Percentiles rank a stretch among this genome's conserved stretches.
phyloP scores from a whole-genome alignment of 2,113 vertebrate species.

The Hyperopisus bebe region DNA sequence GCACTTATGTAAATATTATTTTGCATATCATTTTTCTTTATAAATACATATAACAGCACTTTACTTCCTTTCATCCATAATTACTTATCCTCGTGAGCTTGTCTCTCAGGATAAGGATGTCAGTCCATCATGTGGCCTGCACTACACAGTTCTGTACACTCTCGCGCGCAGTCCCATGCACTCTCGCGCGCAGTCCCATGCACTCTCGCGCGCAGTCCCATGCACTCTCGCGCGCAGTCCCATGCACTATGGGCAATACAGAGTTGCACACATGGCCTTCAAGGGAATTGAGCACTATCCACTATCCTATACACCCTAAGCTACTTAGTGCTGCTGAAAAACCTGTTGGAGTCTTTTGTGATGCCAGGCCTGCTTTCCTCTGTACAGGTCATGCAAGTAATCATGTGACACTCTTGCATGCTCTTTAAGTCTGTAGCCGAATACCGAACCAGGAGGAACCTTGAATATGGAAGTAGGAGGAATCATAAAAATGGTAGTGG shows the following conservation, averaged over 20 bases:
- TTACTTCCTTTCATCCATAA: background rate
- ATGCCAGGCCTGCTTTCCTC: background rate
- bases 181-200: background rate
- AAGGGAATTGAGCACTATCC: background rate
- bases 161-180: background rate
- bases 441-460: background rate
- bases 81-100: background rate
- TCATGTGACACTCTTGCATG: background rate
- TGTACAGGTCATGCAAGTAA: background rate
- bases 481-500: no score
- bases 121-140: background rate
- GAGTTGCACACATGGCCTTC: background rate
- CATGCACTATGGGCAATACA: background rate
- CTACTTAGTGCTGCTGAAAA: background rate
- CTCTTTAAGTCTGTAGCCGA: background rate
- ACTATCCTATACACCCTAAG: background rate
- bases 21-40: background rate
- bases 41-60: background rate
- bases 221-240: background rate
- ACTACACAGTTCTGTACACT: background rate
- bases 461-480: background rate
- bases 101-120: background rate
- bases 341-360: background rate
- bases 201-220: no score
- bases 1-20: background rate